These are phyloP conservation scores for Eucriotettix oculatus DNA, from an alignment of 2,888 invertebrate genomes.

Conservation along the genomic window DNA sequence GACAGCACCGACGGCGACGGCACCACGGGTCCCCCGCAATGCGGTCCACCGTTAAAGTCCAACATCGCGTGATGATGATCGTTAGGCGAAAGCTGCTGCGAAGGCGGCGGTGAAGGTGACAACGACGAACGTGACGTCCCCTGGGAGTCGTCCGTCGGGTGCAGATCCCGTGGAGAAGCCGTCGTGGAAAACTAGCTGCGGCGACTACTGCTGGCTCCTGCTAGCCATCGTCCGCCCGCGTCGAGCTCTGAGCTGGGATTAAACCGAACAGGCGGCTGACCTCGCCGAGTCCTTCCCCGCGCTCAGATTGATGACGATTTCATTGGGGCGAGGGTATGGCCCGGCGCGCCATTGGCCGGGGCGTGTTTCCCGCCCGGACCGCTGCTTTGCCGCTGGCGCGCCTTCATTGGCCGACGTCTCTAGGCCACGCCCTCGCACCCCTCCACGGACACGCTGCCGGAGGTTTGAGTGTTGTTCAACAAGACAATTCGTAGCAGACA, in stretches of 20 bases:
- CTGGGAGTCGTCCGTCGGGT: constrained; percentile 21
- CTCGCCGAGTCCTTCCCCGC: not conserved
- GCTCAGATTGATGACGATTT: not conserved
- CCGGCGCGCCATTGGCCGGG: constrained; percentile 6
- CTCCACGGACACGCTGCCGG: not conserved
- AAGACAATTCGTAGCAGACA: not conserved
- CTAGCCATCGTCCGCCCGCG: not conserved
- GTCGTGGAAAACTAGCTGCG: constrained; percentile 22
- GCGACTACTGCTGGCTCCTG: not conserved
- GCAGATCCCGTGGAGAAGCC: constrained; percentile 35
- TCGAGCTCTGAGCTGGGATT: not conserved
- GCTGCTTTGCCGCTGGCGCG: not conserved
- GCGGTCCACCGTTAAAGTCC: constrained; percentile 25
- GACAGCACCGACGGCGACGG: constrained; percentile 33
- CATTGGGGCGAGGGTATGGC: constrained; percentile 4
- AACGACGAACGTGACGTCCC: constrained; percentile 30
- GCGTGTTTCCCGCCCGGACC: constrained; percentile 10
- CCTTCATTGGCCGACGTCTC: not conserved
- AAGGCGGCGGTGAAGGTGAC: constrained; percentile 32
- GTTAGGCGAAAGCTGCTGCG: constrained; percentile 20
- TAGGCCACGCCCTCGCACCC: not conserved
- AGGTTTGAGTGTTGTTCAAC: not conserved
- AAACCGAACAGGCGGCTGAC: not conserved
- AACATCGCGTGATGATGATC: constrained; percentile 31
- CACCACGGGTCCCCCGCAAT: constrained; percentile 18